Evolutionary conservation across 2,113 vertebrate species (phyloP).

Genomic region (Nicator chloris): DNA sequence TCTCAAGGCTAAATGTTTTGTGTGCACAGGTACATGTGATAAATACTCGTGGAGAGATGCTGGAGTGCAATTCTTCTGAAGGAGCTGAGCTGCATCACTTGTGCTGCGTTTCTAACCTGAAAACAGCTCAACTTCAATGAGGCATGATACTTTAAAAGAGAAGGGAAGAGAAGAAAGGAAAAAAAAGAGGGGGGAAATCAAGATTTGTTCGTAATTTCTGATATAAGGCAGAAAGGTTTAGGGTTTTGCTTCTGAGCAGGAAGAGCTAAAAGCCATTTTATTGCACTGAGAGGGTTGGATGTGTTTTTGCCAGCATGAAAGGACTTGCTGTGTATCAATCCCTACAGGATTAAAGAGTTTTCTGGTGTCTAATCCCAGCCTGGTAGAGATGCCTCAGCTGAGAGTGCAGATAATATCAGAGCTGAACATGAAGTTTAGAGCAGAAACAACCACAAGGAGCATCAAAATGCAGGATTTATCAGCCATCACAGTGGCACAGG

Average conservation of each 20-base stretch:
- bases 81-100: background rate
- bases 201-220: background rate
- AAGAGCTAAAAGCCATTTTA: background rate
- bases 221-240: background rate
- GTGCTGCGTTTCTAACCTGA: background rate
- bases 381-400: background rate
- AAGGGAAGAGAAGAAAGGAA: background rate
- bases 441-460: background rate
- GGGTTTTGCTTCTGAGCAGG: background rate
- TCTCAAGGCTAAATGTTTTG: conserved; percentile 14
- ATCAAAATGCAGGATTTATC: background rate
- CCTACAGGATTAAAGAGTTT: background rate
- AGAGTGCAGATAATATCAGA: background rate
- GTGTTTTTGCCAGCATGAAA: background rate
- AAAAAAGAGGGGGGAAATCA: accelerated
- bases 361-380: background rate
- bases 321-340: background rate
- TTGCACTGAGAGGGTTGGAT: background rate
- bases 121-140: background rate
- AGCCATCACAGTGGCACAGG: background rate
- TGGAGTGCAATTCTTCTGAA: background rate
- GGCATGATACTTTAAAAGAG: background rate
- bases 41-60: background rate
- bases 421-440: background rate
- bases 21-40: background rate